A percentile compares a stretch with the other conserved stretches of the same genome.
Evolutionary conservation across 2,113 vertebrate genomes (phyloP).

Genomic region (Bolborhynchus lineola): DNA sequence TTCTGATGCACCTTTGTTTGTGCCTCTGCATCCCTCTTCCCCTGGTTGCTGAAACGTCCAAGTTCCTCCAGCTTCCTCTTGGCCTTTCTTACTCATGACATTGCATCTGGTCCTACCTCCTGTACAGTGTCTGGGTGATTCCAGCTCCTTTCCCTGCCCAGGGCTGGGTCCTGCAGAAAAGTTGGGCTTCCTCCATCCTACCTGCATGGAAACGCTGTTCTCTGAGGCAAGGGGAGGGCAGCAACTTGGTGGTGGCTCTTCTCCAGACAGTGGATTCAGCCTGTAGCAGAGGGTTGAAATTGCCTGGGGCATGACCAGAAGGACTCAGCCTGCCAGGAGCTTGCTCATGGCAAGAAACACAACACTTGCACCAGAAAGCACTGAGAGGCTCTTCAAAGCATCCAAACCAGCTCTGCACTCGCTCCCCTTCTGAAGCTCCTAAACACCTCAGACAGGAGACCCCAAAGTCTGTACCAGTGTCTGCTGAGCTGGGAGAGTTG

Average conservation of each 20-base stretch:
- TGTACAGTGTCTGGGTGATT: neutral
- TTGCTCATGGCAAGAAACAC: neutral
- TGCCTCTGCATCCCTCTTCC: neutral
- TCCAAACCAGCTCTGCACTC: neutral
- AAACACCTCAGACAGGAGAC: neutral
- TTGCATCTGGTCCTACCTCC: neutral
- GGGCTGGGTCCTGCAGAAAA: neutral
- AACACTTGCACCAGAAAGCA: neutral
- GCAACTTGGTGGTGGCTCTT: neutral
- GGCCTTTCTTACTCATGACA: neutral
- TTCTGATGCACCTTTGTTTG: accelerated
- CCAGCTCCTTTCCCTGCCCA: neutral
- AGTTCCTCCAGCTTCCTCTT: neutral
- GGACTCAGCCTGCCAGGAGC: neutral
- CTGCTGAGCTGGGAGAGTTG: neutral
- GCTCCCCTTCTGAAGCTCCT: neutral
- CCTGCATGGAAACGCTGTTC: neutral
- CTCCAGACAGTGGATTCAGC: neutral
- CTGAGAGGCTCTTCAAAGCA: neutral
- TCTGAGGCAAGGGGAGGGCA: neutral
- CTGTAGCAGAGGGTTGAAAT: neutral
- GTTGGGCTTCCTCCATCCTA: neutral
- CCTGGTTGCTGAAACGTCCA: accelerated
- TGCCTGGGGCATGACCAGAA: neutral
- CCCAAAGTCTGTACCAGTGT: neutral